phyloP scores from a whole-genome alignment of 2,113 vertebrate species.

The Pachypanchax playfairii region DNA sequence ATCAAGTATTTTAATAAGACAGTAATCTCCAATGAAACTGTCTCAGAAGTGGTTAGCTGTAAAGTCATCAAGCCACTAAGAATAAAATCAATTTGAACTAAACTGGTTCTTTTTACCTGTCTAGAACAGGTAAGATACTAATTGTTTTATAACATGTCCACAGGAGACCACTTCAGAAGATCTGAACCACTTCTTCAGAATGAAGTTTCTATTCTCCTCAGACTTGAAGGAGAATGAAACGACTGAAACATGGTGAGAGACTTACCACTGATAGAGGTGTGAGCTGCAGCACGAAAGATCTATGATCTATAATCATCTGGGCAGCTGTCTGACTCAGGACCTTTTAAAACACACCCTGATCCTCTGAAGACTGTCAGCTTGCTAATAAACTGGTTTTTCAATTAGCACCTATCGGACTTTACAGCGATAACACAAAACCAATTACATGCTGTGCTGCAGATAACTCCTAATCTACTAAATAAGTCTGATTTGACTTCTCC shows the following conservation, averaged over 20 bases:
- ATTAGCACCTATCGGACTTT: constrained; percentile 70
- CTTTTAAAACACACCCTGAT: constrained; percentile 58
- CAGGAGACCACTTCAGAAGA: too few relatives aligned
- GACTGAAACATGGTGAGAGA: constrained; percentile 26
- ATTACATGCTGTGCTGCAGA: constrained; percentile 70
- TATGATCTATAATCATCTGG: constrained; percentile 62
- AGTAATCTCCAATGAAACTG: too few relatives aligned
- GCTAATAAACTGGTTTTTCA: constrained; percentile 72
- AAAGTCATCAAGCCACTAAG: too few relatives aligned
- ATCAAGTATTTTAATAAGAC: too few relatives aligned
- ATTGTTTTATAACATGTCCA: too few relatives aligned
- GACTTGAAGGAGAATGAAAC: constrained; percentile 40
- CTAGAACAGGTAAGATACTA: too few relatives aligned
- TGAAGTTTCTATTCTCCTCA: constrained; percentile 25
- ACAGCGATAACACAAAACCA: constrained; percentile 75
- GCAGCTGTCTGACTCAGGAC: constrained; percentile 60
- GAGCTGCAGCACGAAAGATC: constrained; percentile 24
- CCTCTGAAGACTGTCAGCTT: constrained; percentile 52
- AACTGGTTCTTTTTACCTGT: too few relatives aligned
- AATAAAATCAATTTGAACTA: too few relatives aligned
- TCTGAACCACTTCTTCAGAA: too few relatives aligned
- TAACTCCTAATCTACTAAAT: constrained; percentile 73
- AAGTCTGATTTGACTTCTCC: constrained; percentile 60
- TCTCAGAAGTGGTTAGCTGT: too few relatives aligned
- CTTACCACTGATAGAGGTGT: constrained; percentile 24